These are phyloP conservation scores for Tarsius wallacei DNA, from an alignment of 2,797 vertebrate genomes.

Conservation along the genomic window DNA sequence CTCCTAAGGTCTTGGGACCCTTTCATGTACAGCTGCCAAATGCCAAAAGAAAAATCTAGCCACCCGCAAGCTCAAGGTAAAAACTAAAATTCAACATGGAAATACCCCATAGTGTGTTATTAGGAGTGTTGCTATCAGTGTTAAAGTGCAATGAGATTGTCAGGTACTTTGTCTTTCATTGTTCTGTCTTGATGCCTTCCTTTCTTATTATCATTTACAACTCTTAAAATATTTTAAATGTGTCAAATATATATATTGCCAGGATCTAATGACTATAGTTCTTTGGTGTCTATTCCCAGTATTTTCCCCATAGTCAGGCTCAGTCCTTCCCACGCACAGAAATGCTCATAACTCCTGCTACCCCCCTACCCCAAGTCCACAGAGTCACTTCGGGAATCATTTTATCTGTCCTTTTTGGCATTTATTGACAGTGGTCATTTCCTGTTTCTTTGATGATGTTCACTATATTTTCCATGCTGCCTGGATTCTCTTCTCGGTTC, in stretches of 20 bases:
- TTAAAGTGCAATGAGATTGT: constrained; percentile 45
- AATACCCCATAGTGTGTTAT: not conserved
- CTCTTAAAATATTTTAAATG: constrained; percentile 17
- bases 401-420: not conserved
- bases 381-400: not conserved
- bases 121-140: not conserved
- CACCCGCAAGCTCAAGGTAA: constrained; percentile 44
- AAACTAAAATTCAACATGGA: constrained; percentile 73
- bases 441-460: not conserved
- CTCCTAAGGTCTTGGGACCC: constrained; percentile 74
- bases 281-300: not conserved
- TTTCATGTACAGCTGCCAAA: constrained; percentile 78
- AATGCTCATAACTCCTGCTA: not conserved
- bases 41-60: constrained; percentile 68
- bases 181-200: constrained; percentile 53
- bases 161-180: not conserved
- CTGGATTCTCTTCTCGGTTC: not conserved
- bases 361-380: not conserved
- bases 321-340: not conserved
- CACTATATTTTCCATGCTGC: not conserved
- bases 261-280: not conserved
- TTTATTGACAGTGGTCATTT: not conserved
- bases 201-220: not conserved
- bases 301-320: not conserved
- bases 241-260: not conserved